Conservation (phyloP, 2,797 vertebrate species). For the Hemibagrus guttatus region DNA sequence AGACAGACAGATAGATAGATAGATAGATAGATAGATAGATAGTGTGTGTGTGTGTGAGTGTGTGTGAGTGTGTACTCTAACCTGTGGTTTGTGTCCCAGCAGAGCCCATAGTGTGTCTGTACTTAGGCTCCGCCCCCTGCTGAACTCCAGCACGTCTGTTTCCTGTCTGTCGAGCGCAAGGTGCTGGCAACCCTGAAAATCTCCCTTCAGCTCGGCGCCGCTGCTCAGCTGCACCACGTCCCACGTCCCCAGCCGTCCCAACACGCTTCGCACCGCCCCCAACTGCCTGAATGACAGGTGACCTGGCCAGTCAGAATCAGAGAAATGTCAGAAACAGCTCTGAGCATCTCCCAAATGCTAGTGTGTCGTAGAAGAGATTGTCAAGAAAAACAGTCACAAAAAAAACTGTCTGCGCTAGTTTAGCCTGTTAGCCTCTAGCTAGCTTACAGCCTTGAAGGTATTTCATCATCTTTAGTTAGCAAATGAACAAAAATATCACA, state of each 20-base stretch:
- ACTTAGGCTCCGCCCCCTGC: constrained; percentile 62
- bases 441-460: neutral
- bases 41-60: neutral
- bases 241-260: constrained; percentile 74
- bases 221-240: constrained; percentile 69
- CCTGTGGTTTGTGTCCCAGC: constrained; percentile 75
- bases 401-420: neutral
- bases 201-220: constrained; percentile 73
- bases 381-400: neutral
- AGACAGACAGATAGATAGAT: neutral
- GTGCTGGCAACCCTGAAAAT: constrained; percentile 75
- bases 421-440: neutral
- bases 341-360: neutral
- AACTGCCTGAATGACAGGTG: constrained; percentile 78
- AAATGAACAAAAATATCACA: neutral
- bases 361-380: neutral
- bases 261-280: constrained; percentile 63
- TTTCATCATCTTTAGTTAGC: neutral
- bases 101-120: constrained; percentile 72
- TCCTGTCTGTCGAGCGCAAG: constrained; percentile 73
- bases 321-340: neutral
- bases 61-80: constrained; percentile 55
- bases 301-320: constrained; percentile 61
- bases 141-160: constrained; percentile 74
- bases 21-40: neutral